These are phyloP conservation scores for Hyaena hyaena DNA, from an alignment of 2,113 vertebrate species.

Conservation along the genomic window DNA sequence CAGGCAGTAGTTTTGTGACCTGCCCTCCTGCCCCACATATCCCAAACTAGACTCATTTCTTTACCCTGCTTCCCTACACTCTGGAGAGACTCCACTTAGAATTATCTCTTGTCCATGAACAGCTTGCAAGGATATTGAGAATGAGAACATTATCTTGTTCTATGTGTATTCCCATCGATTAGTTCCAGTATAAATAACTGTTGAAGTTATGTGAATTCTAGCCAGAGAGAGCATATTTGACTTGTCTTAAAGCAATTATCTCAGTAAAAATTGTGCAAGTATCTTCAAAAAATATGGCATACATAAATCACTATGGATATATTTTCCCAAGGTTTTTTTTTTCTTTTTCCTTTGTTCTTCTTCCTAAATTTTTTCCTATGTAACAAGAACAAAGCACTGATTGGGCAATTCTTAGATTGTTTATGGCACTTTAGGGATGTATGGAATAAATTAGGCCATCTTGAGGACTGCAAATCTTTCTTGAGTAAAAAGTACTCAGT, in stretches of 20 bases:
- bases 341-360: not conserved
- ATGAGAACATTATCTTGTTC: not conserved
- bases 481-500: slow-evolving; percentile 8
- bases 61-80: not conserved
- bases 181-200: slow-evolving; percentile 34
- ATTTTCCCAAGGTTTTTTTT: not conserved
- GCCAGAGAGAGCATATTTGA: not conserved
- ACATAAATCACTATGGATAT: slow-evolving; percentile 21
- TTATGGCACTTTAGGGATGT: slow-evolving; percentile 48
- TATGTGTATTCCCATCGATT: not conserved
- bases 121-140: not conserved
- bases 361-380: not conserved
- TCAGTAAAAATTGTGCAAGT: not conserved
- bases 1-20: not conserved
- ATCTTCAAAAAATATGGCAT: not conserved
- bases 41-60: not conserved
- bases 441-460: slow-evolving; percentile 45
- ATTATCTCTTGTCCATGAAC: not conserved
- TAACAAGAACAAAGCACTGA: slow-evolving; percentile 18
- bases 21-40: not conserved
- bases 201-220: slow-evolving; percentile 11
- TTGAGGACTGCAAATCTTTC: slow-evolving; percentile 30
- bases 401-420: slow-evolving; percentile 39
- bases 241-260: not conserved
- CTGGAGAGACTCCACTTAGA: not conserved